phyloP scores from a whole-genome alignment of 2,888 invertebrate species.

The Drosophila mimica region DNA sequence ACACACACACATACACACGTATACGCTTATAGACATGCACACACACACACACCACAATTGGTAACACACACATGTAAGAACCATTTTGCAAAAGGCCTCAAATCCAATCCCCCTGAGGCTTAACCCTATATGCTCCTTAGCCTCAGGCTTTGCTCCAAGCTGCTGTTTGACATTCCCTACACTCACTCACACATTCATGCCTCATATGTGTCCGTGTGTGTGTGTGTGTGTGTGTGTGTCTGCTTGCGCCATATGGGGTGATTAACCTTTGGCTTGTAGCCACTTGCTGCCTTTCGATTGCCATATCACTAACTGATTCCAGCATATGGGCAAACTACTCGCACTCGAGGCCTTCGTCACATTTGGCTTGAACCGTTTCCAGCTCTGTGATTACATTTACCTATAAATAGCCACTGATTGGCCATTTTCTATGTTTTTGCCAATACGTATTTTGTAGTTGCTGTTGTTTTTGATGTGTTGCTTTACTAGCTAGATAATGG shows the following conservation, averaged over 20 bases:
- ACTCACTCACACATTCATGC: slow-evolving; percentile 22
- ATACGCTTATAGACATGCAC: background rate
- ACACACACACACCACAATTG: background rate
- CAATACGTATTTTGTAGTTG: slow-evolving; percentile 13
- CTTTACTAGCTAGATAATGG: slow-evolving; percentile 55
- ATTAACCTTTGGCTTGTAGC: slow-evolving; percentile 74
- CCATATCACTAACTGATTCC: slow-evolving; percentile 52
- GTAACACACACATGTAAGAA: slow-evolving; percentile 33
- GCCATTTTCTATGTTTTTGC: slow-evolving; percentile 39
- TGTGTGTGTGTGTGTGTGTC: slow-evolving; percentile 13
- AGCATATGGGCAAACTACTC: slow-evolving; percentile 47
- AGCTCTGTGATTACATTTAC: slow-evolving; percentile 39
- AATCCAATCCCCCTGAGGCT: slow-evolving; percentile 46
- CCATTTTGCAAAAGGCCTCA: slow-evolving; percentile 74
- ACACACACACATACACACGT: slow-evolving; percentile 19
- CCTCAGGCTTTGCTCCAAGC: slow-evolving; percentile 21
- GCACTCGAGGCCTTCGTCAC: slow-evolving; percentile 5
- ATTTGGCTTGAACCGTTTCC: slow-evolving; percentile 25
- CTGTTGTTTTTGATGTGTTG: slow-evolving; percentile 32
- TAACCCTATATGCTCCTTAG: slow-evolving; percentile 34
- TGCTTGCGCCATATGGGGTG: slow-evolving; percentile 63
- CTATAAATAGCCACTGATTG: slow-evolving; percentile 49
- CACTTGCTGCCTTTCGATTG: slow-evolving; percentile 61
- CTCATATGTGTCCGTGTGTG: background rate
- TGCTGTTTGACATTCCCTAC: slow-evolving; percentile 33